A percentile compares a stretch with the other conserved stretches of the same genome.
phyloP scores from a whole-genome alignment of 2,797 vertebrate species.

The Allobates femoralis region DNA sequence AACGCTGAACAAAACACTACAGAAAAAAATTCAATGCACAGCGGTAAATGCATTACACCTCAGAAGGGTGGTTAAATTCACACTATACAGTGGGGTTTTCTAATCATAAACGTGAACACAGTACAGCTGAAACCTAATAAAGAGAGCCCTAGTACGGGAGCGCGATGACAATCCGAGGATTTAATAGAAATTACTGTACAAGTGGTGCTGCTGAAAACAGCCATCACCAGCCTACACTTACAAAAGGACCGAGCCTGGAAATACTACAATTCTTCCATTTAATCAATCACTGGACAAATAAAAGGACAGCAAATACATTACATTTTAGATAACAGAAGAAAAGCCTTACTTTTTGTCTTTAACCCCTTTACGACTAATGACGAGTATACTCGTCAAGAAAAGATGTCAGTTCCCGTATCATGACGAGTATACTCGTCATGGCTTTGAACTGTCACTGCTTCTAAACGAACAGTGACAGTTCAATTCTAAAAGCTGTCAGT shows the following conservation, averaged over 20 bases:
- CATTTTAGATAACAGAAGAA: neutral
- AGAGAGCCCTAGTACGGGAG: neutral
- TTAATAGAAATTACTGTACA: neutral
- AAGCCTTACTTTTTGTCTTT: neutral
- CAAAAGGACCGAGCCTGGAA: no score
- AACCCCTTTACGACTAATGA: no score
- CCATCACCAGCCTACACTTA: neutral
- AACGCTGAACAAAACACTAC: conserved; percentile 13
- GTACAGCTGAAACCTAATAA: conserved; percentile 2
- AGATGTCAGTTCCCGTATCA: no score
- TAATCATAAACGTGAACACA: neutral
- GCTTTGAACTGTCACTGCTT: no score
- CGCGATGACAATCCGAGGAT: neutral
- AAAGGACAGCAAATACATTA: neutral
- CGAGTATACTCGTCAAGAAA: no score
- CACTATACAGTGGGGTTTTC: conserved; percentile 9
- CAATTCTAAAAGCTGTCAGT: no score
- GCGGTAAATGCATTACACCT: conserved; percentile 34
- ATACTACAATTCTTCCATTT: no score
- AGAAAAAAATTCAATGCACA: conserved; percentile 35
- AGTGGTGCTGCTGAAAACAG: neutral
- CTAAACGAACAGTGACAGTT: no score
- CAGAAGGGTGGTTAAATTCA: conserved; percentile 33
- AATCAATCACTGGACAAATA: neutral
- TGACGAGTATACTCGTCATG: no score